Evolutionary conservation across 2,113 vertebrate species (phyloP), one percentile per base, ranked within the genome.

Genomic region (Lophius piscatorius): DNA sequence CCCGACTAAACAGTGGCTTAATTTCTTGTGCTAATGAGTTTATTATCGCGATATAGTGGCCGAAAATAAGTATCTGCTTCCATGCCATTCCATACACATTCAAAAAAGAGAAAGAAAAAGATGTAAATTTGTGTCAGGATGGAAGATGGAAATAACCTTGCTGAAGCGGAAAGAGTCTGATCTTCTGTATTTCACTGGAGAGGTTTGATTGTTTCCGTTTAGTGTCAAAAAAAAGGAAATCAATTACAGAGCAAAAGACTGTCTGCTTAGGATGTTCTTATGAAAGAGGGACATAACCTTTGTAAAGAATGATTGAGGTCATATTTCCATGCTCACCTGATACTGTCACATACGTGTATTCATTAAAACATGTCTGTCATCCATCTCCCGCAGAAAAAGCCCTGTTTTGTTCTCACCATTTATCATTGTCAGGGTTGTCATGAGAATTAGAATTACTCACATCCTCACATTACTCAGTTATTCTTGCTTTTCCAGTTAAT

Each of bases 291-390:
- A 90, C 76, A 55, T 86, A 83, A 89, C 86, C 84, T 86, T 90
- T 87, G 78, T 74, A 74, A 66, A 86, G 80, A 84, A 78, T 83
- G 80, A 90, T 83, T 84, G 75, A 74, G 69, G 64, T 65, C 79
- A 82, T 65, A 83, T 89, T 90, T 89, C 76, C 78, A 88, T 89
- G 76, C 74, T 82, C 81, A 89, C 78, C 86, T 86, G 86, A 88
- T 80, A 83, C 77, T 76, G 78, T 88, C 82, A 86, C 71, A 70
- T 78, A 28, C 66, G 81, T 84, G 80, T 59, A 64, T 84, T 88
- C 88, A 91, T 91, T 90, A 90, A 88, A 87, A 81, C 39, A 83
- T 88, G 82, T 87, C 88, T 59, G 74, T 90, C 87, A 90, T 40
- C 68, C 65, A 13, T 71, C 75, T 74, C 26, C 17, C 57, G 52